These are phyloP conservation scores for Rhyacophila evoluta DNA, from an alignment of 2,888 invertebrate species.

Conservation along the genomic window DNA sequence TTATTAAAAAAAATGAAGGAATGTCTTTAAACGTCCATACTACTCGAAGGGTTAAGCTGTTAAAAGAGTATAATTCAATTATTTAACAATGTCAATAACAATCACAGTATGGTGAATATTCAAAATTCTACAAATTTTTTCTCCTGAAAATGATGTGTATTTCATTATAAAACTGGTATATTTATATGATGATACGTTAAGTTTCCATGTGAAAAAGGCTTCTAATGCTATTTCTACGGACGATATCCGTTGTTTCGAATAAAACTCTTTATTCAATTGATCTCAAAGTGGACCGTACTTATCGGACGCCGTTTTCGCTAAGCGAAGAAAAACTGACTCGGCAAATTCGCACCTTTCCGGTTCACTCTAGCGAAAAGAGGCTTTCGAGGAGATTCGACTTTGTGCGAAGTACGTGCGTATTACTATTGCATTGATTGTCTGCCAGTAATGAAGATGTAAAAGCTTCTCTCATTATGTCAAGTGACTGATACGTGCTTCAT, in stretches of 20 bases:
- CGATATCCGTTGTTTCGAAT: neutral
- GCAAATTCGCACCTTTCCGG: slow-evolving; percentile 12
- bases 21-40: too few relatives aligned
- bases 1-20: too few relatives aligned
- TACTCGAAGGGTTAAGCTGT: too few relatives aligned
- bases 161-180: too few relatives aligned
- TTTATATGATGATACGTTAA: too few relatives aligned
- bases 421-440: slow-evolving; percentile 22
- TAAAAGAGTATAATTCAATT: too few relatives aligned
- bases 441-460: slow-evolving; percentile 21
- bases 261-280: slow-evolving; percentile 7
- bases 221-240: neutral
- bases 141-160: too few relatives aligned
- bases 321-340: neutral
- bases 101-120: too few relatives aligned
- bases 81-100: too few relatives aligned
- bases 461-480: slow-evolving; percentile 17
- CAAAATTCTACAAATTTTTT: too few relatives aligned
- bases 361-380: neutral
- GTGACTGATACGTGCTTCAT: slow-evolving; percentile 14
- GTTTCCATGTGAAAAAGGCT: too few relatives aligned
- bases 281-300: slow-evolving; percentile 5
- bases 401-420: slow-evolving; percentile 13
- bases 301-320: neutral
- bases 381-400: neutral